phyloP scores from a whole-genome alignment of 2,797 vertebrate genomes.

The Ptychobarbus kaznakovi region DNA sequence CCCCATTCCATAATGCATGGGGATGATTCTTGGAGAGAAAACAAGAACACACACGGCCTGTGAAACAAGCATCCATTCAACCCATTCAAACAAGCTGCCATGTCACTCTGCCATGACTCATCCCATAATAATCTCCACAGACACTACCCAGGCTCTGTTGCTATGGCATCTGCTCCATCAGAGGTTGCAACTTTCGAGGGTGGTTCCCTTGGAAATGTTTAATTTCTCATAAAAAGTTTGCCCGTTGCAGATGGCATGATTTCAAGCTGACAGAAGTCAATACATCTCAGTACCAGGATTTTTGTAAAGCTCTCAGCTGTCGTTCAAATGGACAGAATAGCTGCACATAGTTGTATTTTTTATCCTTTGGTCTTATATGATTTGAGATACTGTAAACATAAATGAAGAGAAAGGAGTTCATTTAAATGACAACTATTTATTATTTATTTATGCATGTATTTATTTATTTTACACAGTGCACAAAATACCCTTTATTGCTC shows the following conservation, averaged over 20 bases:
- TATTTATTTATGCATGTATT: no score
- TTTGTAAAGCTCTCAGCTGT: slow-evolving; percentile 19
- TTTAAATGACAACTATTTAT: slow-evolving; percentile 30
- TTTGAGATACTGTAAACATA: not conserved
- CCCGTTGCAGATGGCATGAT: slow-evolving; percentile 32
- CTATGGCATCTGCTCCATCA: slow-evolving; percentile 76
- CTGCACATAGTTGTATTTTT: not conserved
- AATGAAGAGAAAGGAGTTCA: not conserved
- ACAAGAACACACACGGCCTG: slow-evolving; percentile 45
- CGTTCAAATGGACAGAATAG: slow-evolving; percentile 1
- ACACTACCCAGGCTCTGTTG: slow-evolving; percentile 74
- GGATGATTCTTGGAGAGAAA: slow-evolving; percentile 41
- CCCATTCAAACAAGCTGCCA: slow-evolving; percentile 54
- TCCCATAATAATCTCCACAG: slow-evolving; percentile 77
- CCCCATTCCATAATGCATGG: slow-evolving; percentile 63
- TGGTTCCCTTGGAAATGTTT: slow-evolving; percentile 47
- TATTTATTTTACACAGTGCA: slow-evolving; percentile 21
- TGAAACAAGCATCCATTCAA: slow-evolving; percentile 46
- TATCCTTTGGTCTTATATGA: not conserved
- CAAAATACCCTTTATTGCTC: slow-evolving; percentile 29
- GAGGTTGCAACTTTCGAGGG: slow-evolving; percentile 63
- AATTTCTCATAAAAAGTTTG: slow-evolving; percentile 31
- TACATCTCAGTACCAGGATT: slow-evolving; percentile 21
- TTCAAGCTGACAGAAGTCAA: slow-evolving; percentile 36
- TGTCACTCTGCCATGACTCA: slow-evolving; percentile 74